Percentiles rank a stretch among this genome's conserved stretches.
Evolutionary conservation across 1,140 invertebrate genomes (phyloP).

Genomic region (Goniozus legneri): DNA sequence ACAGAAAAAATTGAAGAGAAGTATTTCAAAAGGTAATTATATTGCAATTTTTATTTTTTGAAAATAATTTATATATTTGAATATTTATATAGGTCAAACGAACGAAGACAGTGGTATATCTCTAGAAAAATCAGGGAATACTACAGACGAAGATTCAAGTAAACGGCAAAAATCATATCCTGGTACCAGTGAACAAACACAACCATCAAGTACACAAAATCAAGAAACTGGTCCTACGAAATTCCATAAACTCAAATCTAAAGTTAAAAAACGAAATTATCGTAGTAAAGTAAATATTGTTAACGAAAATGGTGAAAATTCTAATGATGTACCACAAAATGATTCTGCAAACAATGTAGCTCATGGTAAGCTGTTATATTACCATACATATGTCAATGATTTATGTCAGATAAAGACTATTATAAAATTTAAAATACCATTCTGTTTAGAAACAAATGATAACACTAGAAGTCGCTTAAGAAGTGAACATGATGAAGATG

Average conservation of each 20-base stretch:
- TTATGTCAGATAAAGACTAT: too few species aligned
- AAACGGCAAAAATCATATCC: constrained; percentile 39
- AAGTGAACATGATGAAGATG: background rate
- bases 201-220: too few species aligned
- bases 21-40: constrained; percentile 15
- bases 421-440: too few species aligned
- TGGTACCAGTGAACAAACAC: background rate
- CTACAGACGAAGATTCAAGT: constrained; percentile 35
- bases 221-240: background rate
- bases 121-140: constrained; percentile 36
- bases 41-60: background rate
- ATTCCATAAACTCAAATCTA: constrained; percentile 23
- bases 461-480: background rate
- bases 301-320: constrained; percentile 9
- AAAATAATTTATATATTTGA: background rate
- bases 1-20: constrained; percentile 14
- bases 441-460: too few species aligned
- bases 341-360: too few species aligned
- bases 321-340: too few species aligned
- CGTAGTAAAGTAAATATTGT: constrained; percentile 15
- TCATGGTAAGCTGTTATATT: too few species aligned
- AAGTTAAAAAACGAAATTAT: constrained; percentile 28
- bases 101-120: constrained; percentile 45
- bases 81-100: constrained; percentile 9
- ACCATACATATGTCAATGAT: too few species aligned